Evolutionary conservation across 2,888 invertebrate species (phyloP), one percentile per base, ranked within the genome.

Genomic region (Heteromurus nitidus): DNA sequence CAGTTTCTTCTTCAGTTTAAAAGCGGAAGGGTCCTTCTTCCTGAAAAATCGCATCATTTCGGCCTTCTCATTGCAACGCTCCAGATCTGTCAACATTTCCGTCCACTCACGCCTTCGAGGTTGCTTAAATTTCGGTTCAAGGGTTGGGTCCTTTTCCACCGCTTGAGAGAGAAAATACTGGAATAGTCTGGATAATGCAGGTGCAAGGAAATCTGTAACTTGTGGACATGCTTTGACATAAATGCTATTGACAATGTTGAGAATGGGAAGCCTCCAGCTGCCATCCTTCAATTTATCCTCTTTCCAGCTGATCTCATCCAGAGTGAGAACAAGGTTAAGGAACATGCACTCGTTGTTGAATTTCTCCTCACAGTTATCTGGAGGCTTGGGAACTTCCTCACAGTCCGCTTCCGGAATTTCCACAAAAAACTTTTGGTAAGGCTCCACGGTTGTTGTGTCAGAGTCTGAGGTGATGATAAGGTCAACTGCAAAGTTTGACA

Each of bases 151-250:
- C 1, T 0, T 36, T 3, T 69, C 31, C 26, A 69, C 18, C 0
- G 55, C 31, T 60, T 60, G 36, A 13, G 1, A n/a, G 5, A 69
- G 30, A 18, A 60, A 76, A 31, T 47, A 42, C 26, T 76, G 68
- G 28, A 68, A 76, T 11, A 69, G 5, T 60, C 68, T 3, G 11
- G 76, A 76, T 1, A 76, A 53, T 0, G 76, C 67, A 1, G 68
- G 58, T 0, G 76, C 30, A 1, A 76, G 7, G 44, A 44, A 62
- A 18, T 76, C 69, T 30, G 68, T 20, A 31, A 76, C 60, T 60
- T 76, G 76, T 5, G 76, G 76, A 22, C 76, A 76, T 0, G 28
- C 53, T 18, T 68, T 76, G 44, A 55, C 69, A 31, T 60, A 76
- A 30, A 76, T 50, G 26, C 28, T 60, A 31, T 58, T 69, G 7